Evolutionary conservation across 1,140 invertebrate genomes (phyloP), one percentile per base, ranked within the genome.

Genomic region (Magallana gigas): DNA sequence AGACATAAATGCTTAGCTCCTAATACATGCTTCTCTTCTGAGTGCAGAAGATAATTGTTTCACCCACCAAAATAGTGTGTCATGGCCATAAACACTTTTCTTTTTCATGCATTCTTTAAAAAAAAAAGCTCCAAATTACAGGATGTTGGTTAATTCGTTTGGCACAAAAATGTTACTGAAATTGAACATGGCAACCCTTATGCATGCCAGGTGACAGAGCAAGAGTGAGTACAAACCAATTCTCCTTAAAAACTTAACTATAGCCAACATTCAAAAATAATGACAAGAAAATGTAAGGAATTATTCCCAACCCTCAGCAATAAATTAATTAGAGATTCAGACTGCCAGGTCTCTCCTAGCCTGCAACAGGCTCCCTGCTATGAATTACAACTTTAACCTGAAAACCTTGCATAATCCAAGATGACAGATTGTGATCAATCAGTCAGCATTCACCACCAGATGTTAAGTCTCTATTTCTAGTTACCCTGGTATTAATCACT

Each of bases 171-270:
- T 76, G 68, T 12, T 76, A 36, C 68, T 29, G 68, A 76, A 76
- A 76, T 76, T 36, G 9, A 76, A 76, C 68, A 76, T 76, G 68
- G 68, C 23, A 29, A 76, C 68, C 68, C 12, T 11, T 76, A 12
- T 48, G 7, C 23, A 36, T 76, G 68, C 68, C 18, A 23, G 23
- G 23, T 12, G 18, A 76, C 14, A 76, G 36, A 48, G 36, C 36
- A 8, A 76, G 23, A 76, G 23, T 76, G 68, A 23, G 68, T 76
- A 76, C 68, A 76, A 11, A 76, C 23, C 36, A 18, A 76, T 76
- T 36, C 36, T 48, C 7, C 23, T 76, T 76, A 64, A n/a, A 64
- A n/a, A 16, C 18, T 76, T 12, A 76, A 18, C 4, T 12, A 18
- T 48, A 48, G 8, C 4, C 9, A 23, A 23, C 0, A 23, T 23